Evolutionary conservation across 2,113 vertebrate genomes (phyloP).

Genomic region (Theristicus caerulescens): DNA sequence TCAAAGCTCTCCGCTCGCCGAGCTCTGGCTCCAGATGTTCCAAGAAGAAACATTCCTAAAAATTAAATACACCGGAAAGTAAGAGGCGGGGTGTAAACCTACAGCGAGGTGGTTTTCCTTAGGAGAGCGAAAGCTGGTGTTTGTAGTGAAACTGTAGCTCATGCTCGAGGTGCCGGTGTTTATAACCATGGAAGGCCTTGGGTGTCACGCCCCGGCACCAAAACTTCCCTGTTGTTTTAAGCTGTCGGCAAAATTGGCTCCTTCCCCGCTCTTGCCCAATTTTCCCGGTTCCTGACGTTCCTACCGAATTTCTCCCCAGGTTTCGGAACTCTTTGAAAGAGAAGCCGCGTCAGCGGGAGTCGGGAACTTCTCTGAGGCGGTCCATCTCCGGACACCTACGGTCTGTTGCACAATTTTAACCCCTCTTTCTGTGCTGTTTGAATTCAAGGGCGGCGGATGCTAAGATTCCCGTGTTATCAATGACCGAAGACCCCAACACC

Average conservation of each 20-base stretch:
- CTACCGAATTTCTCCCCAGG: background rate
- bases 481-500: background rate
- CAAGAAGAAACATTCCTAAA: background rate
- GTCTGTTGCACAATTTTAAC: background rate
- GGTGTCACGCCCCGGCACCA: background rate
- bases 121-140: background rate
- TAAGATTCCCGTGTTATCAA: background rate
- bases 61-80: background rate
- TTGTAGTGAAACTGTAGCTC: background rate
- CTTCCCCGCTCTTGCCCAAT: background rate
- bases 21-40: background rate
- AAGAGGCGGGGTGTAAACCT: background rate
- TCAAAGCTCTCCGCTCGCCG: background rate
- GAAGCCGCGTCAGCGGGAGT: background rate
- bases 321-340: background rate
- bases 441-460: background rate
- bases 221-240: background rate
- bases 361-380: background rate
- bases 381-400: background rate
- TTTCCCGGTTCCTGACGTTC: background rate
- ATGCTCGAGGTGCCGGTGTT: background rate
- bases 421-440: background rate
- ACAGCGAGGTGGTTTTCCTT: background rate
- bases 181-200: background rate
- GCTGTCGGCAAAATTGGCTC: background rate